phyloP scores from a whole-genome alignment of 2,113 vertebrate genomes.

The Dryoscopus gambensis region DNA sequence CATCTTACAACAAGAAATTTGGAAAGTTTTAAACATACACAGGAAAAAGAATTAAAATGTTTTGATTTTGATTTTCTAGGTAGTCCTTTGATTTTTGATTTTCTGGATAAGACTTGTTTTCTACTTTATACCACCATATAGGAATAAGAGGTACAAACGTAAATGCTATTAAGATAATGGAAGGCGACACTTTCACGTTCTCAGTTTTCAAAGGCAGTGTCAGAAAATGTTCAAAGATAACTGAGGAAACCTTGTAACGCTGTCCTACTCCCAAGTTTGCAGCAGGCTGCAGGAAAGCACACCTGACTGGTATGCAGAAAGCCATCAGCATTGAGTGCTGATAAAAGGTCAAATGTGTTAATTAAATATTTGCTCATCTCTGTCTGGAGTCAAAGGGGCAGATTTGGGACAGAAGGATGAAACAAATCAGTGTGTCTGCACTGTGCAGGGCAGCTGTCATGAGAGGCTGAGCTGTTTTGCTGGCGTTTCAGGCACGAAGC shows the following conservation, averaged over 20 bases:
- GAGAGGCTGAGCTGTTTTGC: background rate
- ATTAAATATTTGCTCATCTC: conserved; percentile 4
- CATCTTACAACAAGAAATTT: background rate
- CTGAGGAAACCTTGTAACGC: background rate
- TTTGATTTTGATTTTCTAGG: background rate
- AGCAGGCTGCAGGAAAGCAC: background rate
- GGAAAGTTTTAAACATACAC: background rate
- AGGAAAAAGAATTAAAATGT: background rate
- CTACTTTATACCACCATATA: background rate
- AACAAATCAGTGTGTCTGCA: background rate
- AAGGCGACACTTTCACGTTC: background rate
- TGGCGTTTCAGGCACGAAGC: background rate
- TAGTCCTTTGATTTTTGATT: background rate
- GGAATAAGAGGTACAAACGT: background rate
- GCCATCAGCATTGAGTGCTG: background rate
- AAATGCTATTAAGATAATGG: background rate
- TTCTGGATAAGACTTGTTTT: background rate
- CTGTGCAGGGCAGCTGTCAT: background rate
- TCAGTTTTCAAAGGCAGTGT: background rate
- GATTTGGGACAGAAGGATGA: background rate
- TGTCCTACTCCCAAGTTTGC: background rate
- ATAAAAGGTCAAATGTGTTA: conserved; percentile 6
- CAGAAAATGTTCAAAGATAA: background rate
- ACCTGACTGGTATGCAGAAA: background rate
- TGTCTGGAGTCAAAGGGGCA: background rate